Evolutionary conservation across 2,888 invertebrate species (phyloP), one percentile per base, ranked within the genome.

Genomic region (Eudasyphora cyanicolor): DNA sequence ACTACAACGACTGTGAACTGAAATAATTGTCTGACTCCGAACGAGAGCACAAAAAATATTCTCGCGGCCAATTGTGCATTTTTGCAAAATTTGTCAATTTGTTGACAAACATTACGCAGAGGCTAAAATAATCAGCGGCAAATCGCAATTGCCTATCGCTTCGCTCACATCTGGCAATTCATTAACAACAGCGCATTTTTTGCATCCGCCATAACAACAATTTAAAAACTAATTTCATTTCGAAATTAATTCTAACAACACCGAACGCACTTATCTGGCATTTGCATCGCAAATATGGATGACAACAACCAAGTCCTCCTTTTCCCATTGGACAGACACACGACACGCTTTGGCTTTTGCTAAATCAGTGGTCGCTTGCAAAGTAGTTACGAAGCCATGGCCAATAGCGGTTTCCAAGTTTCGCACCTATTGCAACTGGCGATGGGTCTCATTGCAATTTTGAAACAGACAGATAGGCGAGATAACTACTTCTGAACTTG

Each of bases 91-190:
- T 88, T 87, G 88, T 86, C 87, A 87, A 89, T 88, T 86, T 88
- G 90, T 88, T 90, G 90, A 90, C 90, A 90, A 67, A 86, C 87
- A 88, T 87, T 89, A 88, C 85, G 87, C 81, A 78, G 85, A 80
- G 84, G 82, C 84, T 82, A 82, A 78, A 82, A 82, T 62, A 83
- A 83, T 85, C 83, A 85, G 62, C 83, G 76, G 35, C 67, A 42
- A 67, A 67, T 67, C 67, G 42, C 35, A 14, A 14, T 24, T 7
- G 19, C 38, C 12, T 42, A 67, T 67, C 67, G 81, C 76, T 49
- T 24, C 8, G 17, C 17, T 51, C 35, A 35, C 69, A 84, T 84
- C 84, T 71, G 78, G 35, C 35, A 84, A 81, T 84, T 79, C 71
- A 84, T 81, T 84, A 84, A 73, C 62, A 73, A 42, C 42, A 67